A percentile compares a stretch with the other conserved stretches of the same genome.
Conservation (phyloP, 2,888 invertebrate genomes). For the Rotaria macrura region DNA sequence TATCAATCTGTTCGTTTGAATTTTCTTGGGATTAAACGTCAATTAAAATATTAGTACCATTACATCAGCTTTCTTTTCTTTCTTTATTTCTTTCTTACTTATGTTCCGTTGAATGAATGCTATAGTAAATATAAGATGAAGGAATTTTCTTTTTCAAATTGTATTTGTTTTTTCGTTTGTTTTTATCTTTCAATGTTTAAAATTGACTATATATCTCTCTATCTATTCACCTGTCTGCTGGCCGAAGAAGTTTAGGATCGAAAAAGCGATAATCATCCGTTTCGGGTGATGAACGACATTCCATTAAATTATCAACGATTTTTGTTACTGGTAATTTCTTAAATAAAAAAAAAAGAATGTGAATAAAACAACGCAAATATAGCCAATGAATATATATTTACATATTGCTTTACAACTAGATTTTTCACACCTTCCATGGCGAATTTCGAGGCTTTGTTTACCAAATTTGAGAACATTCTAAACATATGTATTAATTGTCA, state of each 20-base stretch:
- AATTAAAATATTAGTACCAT: not conserved
- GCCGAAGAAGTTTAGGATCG: conserved; percentile 71
- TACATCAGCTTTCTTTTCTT: not conserved
- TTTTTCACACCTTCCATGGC: conserved; percentile 99
- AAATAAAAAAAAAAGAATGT: not conserved
- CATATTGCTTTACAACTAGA: conserved; percentile 91
- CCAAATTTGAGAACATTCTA: conserved; percentile 92
- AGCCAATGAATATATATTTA: conserved; percentile 35
- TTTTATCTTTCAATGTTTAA: no score
- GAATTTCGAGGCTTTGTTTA: conserved; percentile 86
- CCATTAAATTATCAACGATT: conserved; percentile 78
- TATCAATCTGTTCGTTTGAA: no score
- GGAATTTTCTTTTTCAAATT: no score
- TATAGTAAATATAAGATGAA: not conserved
- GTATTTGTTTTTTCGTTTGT: no score
- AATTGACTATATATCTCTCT: no score
- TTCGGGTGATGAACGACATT: conserved; percentile 64
- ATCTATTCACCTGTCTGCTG: not conserved
- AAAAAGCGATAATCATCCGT: conserved; percentile 79
- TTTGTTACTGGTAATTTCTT: conserved; percentile 85
- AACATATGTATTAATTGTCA: no score
- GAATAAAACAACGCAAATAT: not conserved
- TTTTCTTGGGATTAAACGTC: no score
- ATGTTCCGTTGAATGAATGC: not conserved
- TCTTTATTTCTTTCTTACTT: not conserved